phyloP scores from a whole-genome alignment of 2,797 vertebrate species.

The Hippocampus kuda region DNA sequence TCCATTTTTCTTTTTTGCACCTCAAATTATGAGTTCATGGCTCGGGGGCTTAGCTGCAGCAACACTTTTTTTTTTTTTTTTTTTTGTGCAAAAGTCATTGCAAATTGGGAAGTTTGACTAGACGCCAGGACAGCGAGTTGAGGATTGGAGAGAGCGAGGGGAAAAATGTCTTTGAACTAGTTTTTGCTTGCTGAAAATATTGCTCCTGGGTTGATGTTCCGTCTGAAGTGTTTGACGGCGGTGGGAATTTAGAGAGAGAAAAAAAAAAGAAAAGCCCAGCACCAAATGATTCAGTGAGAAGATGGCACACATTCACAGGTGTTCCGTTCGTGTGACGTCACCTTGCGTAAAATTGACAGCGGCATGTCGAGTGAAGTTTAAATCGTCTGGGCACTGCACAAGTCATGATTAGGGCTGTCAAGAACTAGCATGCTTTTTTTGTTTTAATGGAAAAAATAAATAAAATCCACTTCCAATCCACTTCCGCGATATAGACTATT shows the following conservation, averaged over 20 bases:
- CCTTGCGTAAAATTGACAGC: conserved; percentile 40
- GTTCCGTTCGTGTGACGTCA: conserved; percentile 58
- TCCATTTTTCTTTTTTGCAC: conserved; percentile 48
- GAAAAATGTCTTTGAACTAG: conserved; percentile 65
- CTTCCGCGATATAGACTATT: no score
- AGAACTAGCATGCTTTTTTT: no score
- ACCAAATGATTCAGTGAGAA: conserved; percentile 51
- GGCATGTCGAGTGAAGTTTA: conserved; percentile 19
- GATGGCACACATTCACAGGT: conserved; percentile 52
- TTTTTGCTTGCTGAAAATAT: conserved; percentile 63
- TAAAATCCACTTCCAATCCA: not conserved
- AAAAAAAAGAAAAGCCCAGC: conserved; percentile 32
- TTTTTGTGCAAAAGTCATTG: conserved; percentile 49
- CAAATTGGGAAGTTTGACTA: conserved; percentile 59
- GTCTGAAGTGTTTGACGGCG: conserved; percentile 58
- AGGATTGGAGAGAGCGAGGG: conserved; percentile 26
- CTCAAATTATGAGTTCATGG: conserved; percentile 50
- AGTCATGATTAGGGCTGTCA: no score
- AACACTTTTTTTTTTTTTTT: conserved; percentile 28
- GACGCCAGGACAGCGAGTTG: conserved; percentile 63
- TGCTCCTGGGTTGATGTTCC: conserved; percentile 57
- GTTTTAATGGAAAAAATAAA: no score
- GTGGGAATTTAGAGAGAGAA: conserved; percentile 31
- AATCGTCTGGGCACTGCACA: not conserved
- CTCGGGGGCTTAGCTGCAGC: conserved; percentile 37